Evolutionary conservation across 2,888 invertebrate genomes (phyloP).

Genomic region (Shargacucullia verbasci): DNA sequence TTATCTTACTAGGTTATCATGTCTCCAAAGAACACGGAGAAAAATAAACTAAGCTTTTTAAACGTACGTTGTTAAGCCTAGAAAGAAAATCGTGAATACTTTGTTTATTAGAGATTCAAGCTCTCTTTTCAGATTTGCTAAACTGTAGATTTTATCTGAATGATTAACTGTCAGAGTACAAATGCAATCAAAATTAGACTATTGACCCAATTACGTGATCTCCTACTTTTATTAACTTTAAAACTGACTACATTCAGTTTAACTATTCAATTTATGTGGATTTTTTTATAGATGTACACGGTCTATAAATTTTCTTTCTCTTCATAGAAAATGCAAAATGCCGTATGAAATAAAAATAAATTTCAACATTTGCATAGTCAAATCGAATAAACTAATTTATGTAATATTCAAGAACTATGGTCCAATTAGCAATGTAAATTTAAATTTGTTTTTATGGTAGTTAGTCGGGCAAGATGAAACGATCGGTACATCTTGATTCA

Average conservation of each 20-base stretch:
- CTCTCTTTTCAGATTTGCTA: conserved; percentile 2
- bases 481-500: conserved; percentile 42
- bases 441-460: conserved; percentile 43
- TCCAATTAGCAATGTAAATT: conserved; percentile 59
- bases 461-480: conserved; percentile 56
- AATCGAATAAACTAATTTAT: conserved; percentile 40
- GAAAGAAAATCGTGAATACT: background rate
- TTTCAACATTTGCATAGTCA: conserved; percentile 31
- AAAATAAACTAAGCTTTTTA: conserved; percentile 23
- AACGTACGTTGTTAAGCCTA: background rate
- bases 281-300: conserved; percentile 16
- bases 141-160: conserved; percentile 25
- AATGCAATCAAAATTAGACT: conserved; percentile 4
- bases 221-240: conserved; percentile 9
- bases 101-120: background rate
- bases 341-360: conserved; percentile 28
- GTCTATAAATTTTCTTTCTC: conserved; percentile 24
- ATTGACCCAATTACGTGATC: conserved; percentile 5
- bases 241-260: background rate
- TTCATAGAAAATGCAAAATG: conserved; percentile 16
- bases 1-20: conserved; percentile 33
- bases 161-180: conserved; percentile 1
- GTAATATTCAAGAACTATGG: conserved; percentile 18
- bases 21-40: conserved; percentile 21
- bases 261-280: conserved; percentile 6